Evolutionary conservation across 2,113 vertebrate species (phyloP).

Genomic region (Perca fluviatilis): DNA sequence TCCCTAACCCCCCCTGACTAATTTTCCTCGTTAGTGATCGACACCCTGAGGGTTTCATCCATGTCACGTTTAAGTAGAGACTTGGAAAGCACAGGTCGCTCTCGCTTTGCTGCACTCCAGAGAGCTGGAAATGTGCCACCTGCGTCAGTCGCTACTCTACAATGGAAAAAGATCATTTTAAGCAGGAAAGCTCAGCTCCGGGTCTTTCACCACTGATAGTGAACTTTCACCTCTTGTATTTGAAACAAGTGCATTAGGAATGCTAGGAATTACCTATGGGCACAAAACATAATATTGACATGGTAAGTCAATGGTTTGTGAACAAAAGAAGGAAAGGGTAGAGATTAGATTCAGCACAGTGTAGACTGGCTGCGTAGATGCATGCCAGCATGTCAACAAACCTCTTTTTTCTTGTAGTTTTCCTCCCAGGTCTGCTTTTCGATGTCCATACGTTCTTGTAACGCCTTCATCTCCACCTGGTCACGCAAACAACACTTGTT

Average conservation of each 20-base stretch:
- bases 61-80: background rate
- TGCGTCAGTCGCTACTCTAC: no score
- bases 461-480: slow-evolving; percentile 85
- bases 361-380: no score
- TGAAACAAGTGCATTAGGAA: no score
- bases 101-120: background rate
- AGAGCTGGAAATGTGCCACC: background rate
- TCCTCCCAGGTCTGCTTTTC: slow-evolving; percentile 94
- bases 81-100: background rate
- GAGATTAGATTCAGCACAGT: background rate
- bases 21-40: background rate
- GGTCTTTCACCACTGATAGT: no score
- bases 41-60: background rate
- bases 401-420: slow-evolving; percentile 93
- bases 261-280: background rate
- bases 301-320: background rate
- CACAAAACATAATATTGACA: background rate
- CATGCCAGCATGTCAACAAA: slow-evolving; percentile 55
- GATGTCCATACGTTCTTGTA: slow-evolving; percentile 89
- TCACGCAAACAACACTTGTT: slow-evolving; percentile 7
- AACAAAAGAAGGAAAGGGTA: background rate
- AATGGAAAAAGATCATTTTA: no score
- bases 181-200: no score
- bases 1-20: no score
- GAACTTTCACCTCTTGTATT: no score